Evolutionary conservation across 1,140 invertebrate species (phyloP).

Genomic region (Conus betulinus): DNA sequence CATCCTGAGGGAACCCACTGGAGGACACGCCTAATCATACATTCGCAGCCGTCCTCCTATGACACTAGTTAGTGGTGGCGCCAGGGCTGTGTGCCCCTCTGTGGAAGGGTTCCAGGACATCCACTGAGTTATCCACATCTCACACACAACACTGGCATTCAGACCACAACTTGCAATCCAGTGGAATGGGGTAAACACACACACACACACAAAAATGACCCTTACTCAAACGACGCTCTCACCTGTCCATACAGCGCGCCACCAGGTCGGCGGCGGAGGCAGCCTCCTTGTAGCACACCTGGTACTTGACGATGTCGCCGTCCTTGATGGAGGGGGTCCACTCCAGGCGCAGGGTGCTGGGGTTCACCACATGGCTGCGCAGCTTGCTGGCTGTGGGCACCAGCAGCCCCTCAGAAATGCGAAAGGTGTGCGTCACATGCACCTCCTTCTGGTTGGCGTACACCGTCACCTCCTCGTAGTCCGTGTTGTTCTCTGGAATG

Average conservation of each 20-base stretch:
- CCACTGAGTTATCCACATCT: too few species aligned
- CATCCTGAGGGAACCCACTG: too few species aligned
- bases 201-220: too few species aligned
- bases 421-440: conserved; percentile 28
- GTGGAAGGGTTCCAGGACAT: too few species aligned
- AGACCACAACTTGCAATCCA: too few species aligned
- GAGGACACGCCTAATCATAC: too few species aligned
- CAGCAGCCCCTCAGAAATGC: conserved; percentile 33
- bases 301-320: conserved; percentile 16
- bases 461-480: conserved; percentile 51
- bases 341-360: conserved; percentile 25
- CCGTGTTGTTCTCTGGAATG: conserved; percentile 49
- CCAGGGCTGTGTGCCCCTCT: too few species aligned
- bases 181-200: too few species aligned
- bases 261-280: not conserved
- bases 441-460: conserved; percentile 29
- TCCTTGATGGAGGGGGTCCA: not conserved
- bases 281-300: conserved; percentile 41
- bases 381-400: not conserved
- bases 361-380: conserved; percentile 9
- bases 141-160: too few species aligned
- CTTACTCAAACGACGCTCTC: not conserved
- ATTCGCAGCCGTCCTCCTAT: too few species aligned
- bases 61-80: too few species aligned
- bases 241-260: conserved; percentile 30